These are phyloP conservation scores for Chloroceryle aenea DNA, from an alignment of 2,113 vertebrate species.

Conservation along the genomic window DNA sequence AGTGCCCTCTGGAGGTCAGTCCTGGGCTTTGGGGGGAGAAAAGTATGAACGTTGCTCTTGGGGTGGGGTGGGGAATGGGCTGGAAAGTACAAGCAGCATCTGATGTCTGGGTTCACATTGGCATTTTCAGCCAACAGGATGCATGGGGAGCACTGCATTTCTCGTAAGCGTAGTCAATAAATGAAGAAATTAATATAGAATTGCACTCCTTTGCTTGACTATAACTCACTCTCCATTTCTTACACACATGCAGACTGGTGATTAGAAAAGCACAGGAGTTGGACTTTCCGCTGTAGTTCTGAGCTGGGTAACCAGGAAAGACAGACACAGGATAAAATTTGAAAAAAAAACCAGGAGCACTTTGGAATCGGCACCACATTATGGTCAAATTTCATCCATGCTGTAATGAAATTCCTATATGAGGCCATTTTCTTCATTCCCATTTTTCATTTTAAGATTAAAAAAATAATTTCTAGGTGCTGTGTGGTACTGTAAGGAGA, in stretches of 20 bases:
- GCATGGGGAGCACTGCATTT: neutral
- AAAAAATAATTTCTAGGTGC: neutral
- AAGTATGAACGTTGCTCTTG: neutral
- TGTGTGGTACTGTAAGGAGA: neutral
- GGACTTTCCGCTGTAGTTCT: neutral
- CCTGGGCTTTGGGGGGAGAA: neutral
- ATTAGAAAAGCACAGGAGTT: neutral
- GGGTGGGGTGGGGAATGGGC: fast-evolving
- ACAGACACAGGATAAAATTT: neutral
- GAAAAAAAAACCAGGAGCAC: neutral
- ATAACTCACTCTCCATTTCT: neutral
- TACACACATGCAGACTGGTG: fast-evolving
- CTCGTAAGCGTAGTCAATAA: neutral
- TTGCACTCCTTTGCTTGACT: neutral
- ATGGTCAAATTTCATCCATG: neutral
- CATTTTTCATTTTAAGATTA: neutral
- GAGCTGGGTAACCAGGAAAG: neutral
- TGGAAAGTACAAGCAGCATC: neutral
- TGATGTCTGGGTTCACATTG: neutral
- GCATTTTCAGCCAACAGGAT: neutral
- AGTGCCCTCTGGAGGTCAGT: conserved; percentile 64
- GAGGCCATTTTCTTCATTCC: neutral
- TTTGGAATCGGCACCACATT: neutral
- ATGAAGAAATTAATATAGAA: neutral
- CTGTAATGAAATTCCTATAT: neutral